Percentiles rank a stretch among this genome's conserved stretches.
Conservation (phyloP, 2,113 vertebrate genomes). For the Harpagus bidentatus region DNA sequence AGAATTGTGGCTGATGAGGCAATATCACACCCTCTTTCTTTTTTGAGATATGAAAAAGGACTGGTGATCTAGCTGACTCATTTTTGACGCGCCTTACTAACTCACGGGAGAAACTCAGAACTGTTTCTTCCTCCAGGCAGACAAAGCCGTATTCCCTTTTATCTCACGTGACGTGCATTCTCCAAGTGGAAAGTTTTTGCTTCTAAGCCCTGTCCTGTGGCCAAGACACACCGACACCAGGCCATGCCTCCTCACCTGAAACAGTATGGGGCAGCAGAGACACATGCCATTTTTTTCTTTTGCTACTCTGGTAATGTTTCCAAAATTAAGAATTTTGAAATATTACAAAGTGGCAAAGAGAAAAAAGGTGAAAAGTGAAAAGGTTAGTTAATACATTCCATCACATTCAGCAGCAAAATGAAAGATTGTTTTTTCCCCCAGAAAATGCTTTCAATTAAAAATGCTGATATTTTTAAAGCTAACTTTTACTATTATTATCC, state of each 20-base stretch:
- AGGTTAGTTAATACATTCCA: not conserved
- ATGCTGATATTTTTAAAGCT: not conserved
- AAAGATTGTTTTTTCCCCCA: not conserved
- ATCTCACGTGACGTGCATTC: not conserved
- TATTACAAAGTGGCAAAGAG: not conserved
- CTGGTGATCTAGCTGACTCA: not conserved
- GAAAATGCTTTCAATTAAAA: not conserved
- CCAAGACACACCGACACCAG: not conserved
- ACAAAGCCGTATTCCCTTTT: not conserved
- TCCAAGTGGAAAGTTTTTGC: not conserved
- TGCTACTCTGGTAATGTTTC: not conserved
- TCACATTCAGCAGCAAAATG: not conserved
- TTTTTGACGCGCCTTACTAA: not conserved
- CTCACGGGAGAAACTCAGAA: not conserved
- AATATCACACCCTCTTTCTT: not conserved
- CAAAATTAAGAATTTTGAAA: not conserved
- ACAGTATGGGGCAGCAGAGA: not conserved
- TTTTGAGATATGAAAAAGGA: not conserved
- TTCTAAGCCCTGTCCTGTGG: not conserved
- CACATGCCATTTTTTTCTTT: not conserved
- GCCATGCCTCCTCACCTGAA: not conserved
- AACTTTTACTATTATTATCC: not conserved
- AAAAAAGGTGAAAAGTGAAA: not conserved
- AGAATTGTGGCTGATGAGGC: not conserved
- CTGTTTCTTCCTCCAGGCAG: not conserved